Evolutionary conservation across 2,797 vertebrate genomes (phyloP).

Genomic region (Novumbra hubbsi): DNA sequence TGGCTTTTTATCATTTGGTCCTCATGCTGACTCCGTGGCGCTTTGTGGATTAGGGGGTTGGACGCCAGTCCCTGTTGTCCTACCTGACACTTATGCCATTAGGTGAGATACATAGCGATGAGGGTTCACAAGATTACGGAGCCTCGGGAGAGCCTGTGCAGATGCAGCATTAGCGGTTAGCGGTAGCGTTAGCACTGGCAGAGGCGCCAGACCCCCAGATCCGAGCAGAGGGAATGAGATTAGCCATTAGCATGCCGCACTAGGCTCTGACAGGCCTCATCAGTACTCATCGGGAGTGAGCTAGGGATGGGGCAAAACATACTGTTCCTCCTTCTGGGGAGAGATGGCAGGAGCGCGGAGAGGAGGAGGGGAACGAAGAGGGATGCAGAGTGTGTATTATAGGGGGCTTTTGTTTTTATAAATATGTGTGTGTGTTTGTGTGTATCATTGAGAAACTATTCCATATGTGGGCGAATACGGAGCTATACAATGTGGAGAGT

Average conservation of each 20-base stretch:
- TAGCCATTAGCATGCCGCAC: constrained; percentile 42
- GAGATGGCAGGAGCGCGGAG: neutral
- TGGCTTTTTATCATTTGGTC: constrained; percentile 27
- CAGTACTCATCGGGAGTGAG: constrained; percentile 66
- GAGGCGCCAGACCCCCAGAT: constrained; percentile 43
- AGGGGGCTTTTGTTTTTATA: neutral
- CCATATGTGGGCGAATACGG: neutral
- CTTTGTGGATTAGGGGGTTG: constrained; percentile 50
- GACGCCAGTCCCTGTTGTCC: constrained; percentile 65
- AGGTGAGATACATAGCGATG: constrained; percentile 72
- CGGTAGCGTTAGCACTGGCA: neutral
- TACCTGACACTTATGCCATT: constrained; percentile 72
- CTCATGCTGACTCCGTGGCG: constrained; percentile 46
- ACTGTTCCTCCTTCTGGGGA: constrained; percentile 40
- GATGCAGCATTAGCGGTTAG: constrained; percentile 28
- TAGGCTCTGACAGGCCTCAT: constrained; percentile 68
- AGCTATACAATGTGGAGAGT: neutral
- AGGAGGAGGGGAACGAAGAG: neutral
- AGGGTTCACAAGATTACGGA: constrained; percentile 68
- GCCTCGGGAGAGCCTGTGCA: constrained; percentile 61
- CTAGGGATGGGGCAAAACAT: constrained; percentile 47
- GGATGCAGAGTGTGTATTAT: neutral
- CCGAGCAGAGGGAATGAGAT: constrained; percentile 42
- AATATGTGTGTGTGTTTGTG: neutral
- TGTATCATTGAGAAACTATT: neutral